Evolutionary conservation across 1,140 invertebrate genomes (phyloP).

Genomic region (Pachypeltis micranthus): DNA sequence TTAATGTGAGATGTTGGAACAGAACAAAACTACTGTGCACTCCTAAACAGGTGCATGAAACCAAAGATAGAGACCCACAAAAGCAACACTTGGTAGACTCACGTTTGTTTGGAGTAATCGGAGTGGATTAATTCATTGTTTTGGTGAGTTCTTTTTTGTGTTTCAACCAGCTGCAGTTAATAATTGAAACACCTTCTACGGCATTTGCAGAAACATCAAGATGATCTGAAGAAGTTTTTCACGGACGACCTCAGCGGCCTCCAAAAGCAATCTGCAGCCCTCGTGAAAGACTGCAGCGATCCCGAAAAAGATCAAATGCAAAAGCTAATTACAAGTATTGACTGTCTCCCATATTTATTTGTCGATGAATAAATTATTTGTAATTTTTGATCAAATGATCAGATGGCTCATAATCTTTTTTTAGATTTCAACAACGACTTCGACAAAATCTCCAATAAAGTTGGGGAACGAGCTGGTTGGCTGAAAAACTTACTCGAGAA

Average conservation of each 20-base stretch:
- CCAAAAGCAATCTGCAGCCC: constrained; percentile 56
- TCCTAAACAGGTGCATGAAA: too few species aligned
- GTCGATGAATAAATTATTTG: not conserved
- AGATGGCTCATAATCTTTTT: not conserved
- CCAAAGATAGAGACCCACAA: too few species aligned
- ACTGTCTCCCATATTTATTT: not conserved
- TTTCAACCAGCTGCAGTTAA: too few species aligned
- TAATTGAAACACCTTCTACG: too few species aligned
- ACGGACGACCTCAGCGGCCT: constrained; percentile 58
- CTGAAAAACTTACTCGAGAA: constrained; percentile 59
- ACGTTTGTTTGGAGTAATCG: too few species aligned
- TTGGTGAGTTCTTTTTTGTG: not conserved
- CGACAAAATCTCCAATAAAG: constrained; percentile 17
- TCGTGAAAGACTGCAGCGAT: constrained; percentile 66
- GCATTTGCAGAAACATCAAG: constrained; percentile 47
- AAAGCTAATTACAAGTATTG: constrained; percentile 42
- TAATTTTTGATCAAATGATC: not conserved
- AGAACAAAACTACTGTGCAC: too few species aligned
- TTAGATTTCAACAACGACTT: constrained; percentile 19
- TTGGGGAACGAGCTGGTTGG: constrained; percentile 13
- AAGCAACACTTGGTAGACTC: too few species aligned
- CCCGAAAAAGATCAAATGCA: constrained; percentile 55
- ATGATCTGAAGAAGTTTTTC: constrained; percentile 64
- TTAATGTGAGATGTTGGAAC: too few species aligned
- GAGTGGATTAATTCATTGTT: not conserved